These are phyloP conservation scores for Aphis gossypii DNA, from an alignment of 1,140 invertebrate species.

Conservation along the genomic window DNA sequence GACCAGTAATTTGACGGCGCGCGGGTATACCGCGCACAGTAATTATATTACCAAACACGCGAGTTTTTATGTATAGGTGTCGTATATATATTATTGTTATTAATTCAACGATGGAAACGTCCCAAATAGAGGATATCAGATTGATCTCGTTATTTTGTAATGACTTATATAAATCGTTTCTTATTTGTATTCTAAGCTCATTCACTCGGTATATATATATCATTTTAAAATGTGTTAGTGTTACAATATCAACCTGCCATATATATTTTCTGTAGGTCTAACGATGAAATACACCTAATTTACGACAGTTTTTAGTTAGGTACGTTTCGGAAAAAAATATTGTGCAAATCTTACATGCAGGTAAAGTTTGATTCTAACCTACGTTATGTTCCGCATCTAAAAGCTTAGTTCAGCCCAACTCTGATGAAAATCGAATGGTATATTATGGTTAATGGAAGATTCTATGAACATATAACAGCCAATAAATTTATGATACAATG, in stretches of 20 bases:
- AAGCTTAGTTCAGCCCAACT: too few relatives aligned
- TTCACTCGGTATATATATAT: neutral
- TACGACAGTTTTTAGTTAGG: neutral
- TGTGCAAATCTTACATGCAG: too few relatives aligned
- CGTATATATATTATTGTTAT: neutral
- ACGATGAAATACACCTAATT: neutral
- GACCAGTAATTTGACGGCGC: slow-evolving; percentile 22
- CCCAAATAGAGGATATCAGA: neutral
- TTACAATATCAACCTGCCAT: neutral
- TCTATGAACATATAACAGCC: too few relatives aligned
- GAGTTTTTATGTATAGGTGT: neutral
- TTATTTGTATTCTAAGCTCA: neutral
- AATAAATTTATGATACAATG: too few relatives aligned
- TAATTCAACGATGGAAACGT: neutral
- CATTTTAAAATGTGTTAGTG: neutral
- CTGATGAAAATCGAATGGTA: too few relatives aligned
- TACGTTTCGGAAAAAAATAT: too few relatives aligned
- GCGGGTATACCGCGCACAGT: neutral
- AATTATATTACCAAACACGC: slow-evolving; percentile 14
- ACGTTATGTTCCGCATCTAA: too few relatives aligned
- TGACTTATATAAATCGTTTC: neutral
- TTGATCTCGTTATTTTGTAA: neutral
- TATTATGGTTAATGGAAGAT: too few relatives aligned
- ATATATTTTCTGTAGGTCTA: neutral
- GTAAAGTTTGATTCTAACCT: too few relatives aligned